These are phyloP conservation scores for Watsonalla binaria DNA, from an alignment of 2,888 invertebrate species.

Conservation along the genomic window DNA sequence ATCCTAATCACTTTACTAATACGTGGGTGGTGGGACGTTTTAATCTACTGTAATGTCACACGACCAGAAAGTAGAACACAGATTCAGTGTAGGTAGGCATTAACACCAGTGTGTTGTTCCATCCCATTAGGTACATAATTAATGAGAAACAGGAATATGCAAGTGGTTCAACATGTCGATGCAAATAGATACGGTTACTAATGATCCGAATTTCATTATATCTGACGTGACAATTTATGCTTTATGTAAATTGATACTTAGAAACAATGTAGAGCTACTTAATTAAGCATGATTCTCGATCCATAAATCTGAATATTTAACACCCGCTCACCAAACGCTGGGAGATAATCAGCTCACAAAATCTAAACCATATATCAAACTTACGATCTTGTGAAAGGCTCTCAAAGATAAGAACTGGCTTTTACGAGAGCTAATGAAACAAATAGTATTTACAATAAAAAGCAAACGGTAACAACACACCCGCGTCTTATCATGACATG, in stretches of 20 bases:
- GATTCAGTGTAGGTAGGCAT: too few species aligned
- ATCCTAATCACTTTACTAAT: too few species aligned
- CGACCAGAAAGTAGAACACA: too few species aligned
- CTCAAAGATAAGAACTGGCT: constrained; percentile 39
- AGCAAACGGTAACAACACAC: background rate
- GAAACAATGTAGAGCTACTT: constrained; percentile 61
- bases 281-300: constrained; percentile 69
- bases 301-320: constrained; percentile 68
- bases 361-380: constrained; percentile 14
- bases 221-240: constrained; percentile 43
- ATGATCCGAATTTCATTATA: constrained; percentile 36
- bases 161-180: background rate
- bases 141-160: background rate
- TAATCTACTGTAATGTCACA: too few species aligned
- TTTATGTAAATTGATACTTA: constrained; percentile 43
- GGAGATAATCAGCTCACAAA: constrained; percentile 4
- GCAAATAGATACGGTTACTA: constrained; percentile 15
- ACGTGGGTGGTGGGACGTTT: too few species aligned
- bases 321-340: constrained; percentile 25
- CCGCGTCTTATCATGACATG: background rate
- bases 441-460: constrained; percentile 7
- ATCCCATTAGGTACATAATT: too few species aligned
- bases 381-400: constrained; percentile 49
- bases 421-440: constrained; percentile 18
- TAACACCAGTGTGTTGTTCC: too few species aligned